Base-by-base conservation (phyloP, 2,888 invertebrate genomes). In the Galerucella nymphaeae region DNA sequence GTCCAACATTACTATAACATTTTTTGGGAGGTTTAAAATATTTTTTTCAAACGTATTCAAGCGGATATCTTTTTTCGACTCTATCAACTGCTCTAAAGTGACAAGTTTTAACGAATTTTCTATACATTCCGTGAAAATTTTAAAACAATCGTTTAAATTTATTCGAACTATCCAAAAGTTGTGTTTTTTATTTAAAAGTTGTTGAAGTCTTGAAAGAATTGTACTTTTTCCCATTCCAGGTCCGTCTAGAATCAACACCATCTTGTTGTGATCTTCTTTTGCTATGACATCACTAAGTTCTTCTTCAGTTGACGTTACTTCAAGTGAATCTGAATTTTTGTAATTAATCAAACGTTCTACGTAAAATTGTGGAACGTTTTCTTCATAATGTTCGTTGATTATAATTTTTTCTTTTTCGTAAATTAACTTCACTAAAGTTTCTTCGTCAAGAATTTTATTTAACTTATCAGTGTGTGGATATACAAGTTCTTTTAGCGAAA, bases 191-290 rank as follows among this genome's bases (percentile, higher is more conserved):
- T 55, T 53, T n/a, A 70, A 42, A n/a, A 57, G 14, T 23, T 23
- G 16, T 10, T 57, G 42, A 2, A 63, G 55, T 55, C 45, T 63
- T 11, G 63, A 55, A 10, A 70, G 57, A 6, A 68, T 53, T 8
- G 61, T 61, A 4, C 18, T 68, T 62, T 68, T 68, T 30, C 61
- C 68, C 68, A 68, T 68, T 38, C 68, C 68, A 23, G 68, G 50
- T 50, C 58, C 50, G 48, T 68, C 61, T 23, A 59, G 50, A 50
- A 68, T 68, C 13, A 68, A 61, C 14, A 50, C 23, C 5, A 55
- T 55, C 14, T 38, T 50, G 6, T 38, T 55, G 8, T 38, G 6
- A 16, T 41, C 18, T 2, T 41, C 30, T 14, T 41, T n/a, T 13
- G 23, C 61, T 6, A 30, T 50, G 2, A 13, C 11, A 30, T 48